Conservation (phyloP, 2,113 vertebrate species). For the Peromyscus maniculatus region DNA sequence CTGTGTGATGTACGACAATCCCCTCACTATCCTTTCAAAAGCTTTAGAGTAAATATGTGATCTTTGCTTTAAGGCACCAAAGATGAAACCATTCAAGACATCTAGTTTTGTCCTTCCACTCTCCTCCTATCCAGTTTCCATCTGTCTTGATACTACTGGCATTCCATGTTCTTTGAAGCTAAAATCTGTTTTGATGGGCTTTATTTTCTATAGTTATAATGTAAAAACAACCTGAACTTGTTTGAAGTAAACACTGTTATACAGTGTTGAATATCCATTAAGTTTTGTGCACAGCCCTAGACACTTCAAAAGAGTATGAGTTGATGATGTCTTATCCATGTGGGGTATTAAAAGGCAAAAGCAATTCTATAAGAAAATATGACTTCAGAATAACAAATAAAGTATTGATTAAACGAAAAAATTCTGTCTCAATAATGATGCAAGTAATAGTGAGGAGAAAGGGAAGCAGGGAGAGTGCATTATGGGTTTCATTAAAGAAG, state of each 20-base stretch:
- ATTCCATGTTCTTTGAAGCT: background rate
- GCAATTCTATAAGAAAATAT: background rate
- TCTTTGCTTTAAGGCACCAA: background rate
- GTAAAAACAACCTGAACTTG: background rate
- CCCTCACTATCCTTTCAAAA: background rate
- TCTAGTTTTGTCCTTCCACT: background rate
- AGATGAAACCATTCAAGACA: background rate
- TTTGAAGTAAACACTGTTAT: background rate
- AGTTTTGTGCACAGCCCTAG: background rate
- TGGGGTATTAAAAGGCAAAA: background rate
- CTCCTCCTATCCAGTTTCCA: background rate
- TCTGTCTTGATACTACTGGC: background rate
- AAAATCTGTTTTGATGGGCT: background rate
- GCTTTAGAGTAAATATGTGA: background rate
- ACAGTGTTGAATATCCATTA: background rate
- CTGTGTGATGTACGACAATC: background rate
- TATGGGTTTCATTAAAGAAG: background rate
- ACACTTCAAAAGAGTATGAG: background rate
- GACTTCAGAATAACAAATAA: slow-evolving; percentile 9
- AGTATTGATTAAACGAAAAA: background rate
- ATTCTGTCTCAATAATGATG: background rate
- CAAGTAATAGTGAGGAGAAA: background rate
- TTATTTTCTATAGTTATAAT: background rate
- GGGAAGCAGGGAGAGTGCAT: background rate
- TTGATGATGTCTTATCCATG: background rate